Base-by-base conservation (phyloP, 2,113 vertebrate genomes). In the Saimiri boliviensis region DNA sequence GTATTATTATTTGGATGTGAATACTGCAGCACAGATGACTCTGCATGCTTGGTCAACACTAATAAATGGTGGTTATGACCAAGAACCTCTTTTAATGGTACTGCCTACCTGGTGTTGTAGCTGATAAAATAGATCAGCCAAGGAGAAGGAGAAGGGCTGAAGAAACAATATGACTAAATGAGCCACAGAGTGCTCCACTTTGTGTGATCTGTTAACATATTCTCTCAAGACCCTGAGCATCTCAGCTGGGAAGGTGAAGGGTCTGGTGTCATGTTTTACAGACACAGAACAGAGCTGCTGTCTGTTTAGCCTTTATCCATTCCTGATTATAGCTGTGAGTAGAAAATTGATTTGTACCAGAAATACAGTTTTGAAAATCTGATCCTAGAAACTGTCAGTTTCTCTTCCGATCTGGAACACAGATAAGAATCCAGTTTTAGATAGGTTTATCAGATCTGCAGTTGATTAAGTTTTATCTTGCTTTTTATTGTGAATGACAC, bases 271-370 rank as follows among this genome's bases (percentile, higher is more conserved):
- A 0, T 10, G 8, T 95, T 98, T 95, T 93, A 12, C 84, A 93
- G n/a, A 68, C 74, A 13, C 13, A 60, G 52, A 86, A 8, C 68
- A 89, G 25, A 94, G 42, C 47, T 89, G 14, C 27, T 91, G 21
- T 45, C 81, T 95, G 25, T 89, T 45, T 47, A 56, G 19, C 35
- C 66, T 73, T 91, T 49, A 56, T 93, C 87, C 77, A 52, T 93
- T 94, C 87, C 35, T 96, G 37, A 77, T 11, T 58, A 12, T 42
- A 82, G 87, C 85, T 73, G 8, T 86, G 92, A 76, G 85, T 86
- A 94, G 82, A 94, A 98, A 74, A 68, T 80, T 42, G 54, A 66
- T 32, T 74, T 89, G 9, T 95, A 21, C n/a, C 70, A 42, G 81
- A 87, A 95, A 81, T 60, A 45, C 14, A 58, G 11, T 89, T 81